A percentile compares a stretch with the other conserved stretches of the same genome.
phyloP scores from a whole-genome alignment of 2,888 invertebrate species.

The Eristalinus sepulchralis region DNA sequence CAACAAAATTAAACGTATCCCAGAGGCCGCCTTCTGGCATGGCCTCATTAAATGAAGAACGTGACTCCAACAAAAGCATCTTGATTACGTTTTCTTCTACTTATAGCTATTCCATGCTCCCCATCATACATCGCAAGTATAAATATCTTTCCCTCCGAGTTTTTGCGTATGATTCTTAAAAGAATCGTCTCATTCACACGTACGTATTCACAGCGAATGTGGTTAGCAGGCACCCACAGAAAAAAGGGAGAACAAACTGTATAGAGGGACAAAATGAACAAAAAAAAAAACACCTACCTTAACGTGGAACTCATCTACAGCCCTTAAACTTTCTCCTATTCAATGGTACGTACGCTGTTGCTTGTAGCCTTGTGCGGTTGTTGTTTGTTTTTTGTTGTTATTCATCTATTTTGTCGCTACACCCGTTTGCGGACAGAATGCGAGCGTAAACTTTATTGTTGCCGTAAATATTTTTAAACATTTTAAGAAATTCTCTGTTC shows the following conservation, averaged over 20 bases:
- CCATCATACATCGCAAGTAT: conserved; percentile 3
- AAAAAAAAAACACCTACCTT: conserved; percentile 12
- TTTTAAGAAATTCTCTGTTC: conserved; percentile 9
- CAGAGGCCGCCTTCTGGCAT: conserved; percentile 44
- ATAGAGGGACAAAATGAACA: not conserved
- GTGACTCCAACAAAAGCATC: conserved; percentile 56
- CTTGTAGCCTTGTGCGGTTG: not conserved
- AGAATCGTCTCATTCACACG: conserved; percentile 47
- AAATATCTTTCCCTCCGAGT: conserved; percentile 36
- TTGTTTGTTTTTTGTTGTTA: conserved; percentile 14
- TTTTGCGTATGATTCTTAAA: conserved; percentile 48
- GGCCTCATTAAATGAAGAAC: conserved; percentile 61
- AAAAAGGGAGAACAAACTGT: not conserved
- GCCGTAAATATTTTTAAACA: conserved; percentile 50
- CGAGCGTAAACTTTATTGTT: conserved; percentile 49
- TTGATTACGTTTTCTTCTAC: conserved; percentile 52
- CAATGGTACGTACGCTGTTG: not conserved
- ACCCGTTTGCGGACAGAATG: conserved; percentile 43
- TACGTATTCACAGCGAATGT: conserved; percentile 18
- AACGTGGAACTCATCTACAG: conserved; percentile 46
- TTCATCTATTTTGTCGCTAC: conserved; percentile 19
- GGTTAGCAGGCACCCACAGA: not conserved
- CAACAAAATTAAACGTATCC: conserved; percentile 48
- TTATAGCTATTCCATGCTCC: conserved; percentile 6
- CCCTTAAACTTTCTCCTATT: conserved; percentile 33